Percentiles rank a stretch among this genome's conserved stretches.
phyloP scores from a whole-genome alignment of 2,797 vertebrate genomes.

The Mus caroli region DNA sequence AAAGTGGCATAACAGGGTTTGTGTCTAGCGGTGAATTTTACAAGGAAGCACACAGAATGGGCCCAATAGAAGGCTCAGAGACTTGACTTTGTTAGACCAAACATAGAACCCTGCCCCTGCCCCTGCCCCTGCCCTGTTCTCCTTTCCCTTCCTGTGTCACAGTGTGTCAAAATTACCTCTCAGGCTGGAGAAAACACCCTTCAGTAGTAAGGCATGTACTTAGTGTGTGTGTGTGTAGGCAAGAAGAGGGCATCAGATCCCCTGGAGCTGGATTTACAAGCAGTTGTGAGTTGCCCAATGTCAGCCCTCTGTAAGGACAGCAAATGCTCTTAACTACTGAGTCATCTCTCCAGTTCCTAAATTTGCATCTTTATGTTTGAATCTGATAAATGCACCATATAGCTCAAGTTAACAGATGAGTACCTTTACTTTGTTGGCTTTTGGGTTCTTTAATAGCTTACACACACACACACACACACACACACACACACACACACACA shows the following conservation, averaged over 20 bases:
- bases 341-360: not conserved
- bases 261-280: not conserved
- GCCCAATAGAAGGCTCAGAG: not conserved
- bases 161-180: not conserved
- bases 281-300: not conserved
- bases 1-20: not conserved
- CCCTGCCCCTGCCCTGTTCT: too few relatives aligned
- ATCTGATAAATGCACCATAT: not conserved
- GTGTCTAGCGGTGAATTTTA: not conserved
- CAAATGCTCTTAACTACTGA: not conserved
- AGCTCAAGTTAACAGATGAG: not conserved
- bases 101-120: not conserved
- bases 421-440: conserved; percentile 3
- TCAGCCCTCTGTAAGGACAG: not conserved
- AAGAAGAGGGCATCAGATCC: not conserved
- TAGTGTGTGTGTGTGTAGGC: not conserved
- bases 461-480: too few relatives aligned
- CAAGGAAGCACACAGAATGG: not conserved
- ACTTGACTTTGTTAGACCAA: not conserved
- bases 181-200: not conserved
- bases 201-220: not conserved
- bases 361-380: not conserved
- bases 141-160: not conserved
- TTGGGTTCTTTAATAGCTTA: not conserved
- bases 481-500: too few relatives aligned